Percentiles rank a stretch among this genome's conserved stretches.
Evolutionary conservation across 1,140 invertebrate species (phyloP).

Genomic region (Leptoteleia sp.): DNA sequence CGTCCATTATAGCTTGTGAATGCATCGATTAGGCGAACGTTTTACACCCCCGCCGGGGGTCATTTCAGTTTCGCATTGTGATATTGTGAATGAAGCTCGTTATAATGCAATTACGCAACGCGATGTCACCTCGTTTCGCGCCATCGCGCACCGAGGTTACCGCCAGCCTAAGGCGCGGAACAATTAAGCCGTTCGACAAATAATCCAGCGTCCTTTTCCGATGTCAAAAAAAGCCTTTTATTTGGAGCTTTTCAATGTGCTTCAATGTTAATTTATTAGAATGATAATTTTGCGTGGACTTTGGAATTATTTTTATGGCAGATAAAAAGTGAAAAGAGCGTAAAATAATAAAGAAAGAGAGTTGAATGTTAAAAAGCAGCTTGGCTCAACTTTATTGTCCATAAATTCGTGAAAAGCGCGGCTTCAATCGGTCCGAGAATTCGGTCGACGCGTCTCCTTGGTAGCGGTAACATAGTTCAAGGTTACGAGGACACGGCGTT

Average conservation of each 20-base stretch:
- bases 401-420: not conserved
- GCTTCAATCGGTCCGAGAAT: too few relatives aligned
- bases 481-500: not conserved
- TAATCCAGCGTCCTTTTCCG: not conserved
- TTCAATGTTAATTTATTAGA: too few relatives aligned
- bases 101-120: constrained; percentile 24
- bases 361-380: not conserved
- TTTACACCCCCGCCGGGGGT: too few relatives aligned
- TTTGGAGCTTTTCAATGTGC: too few relatives aligned
- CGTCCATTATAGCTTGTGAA: too few relatives aligned
- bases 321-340: not conserved
- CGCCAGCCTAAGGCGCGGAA: not conserved
- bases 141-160: constrained; percentile 6
- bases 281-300: too few relatives aligned
- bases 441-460: too few relatives aligned
- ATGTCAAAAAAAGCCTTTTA: not conserved
- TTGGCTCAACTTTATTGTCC: not conserved
- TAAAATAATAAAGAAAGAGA: not conserved
- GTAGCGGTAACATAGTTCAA: too few relatives aligned
- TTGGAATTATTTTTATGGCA: not conserved
- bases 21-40: too few relatives aligned
- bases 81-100: constrained; percentile 33
- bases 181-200: constrained; percentile 31
- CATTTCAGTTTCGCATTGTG: too few relatives aligned
- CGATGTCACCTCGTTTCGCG: constrained; percentile 27